Base-by-base conservation (phyloP, 2,888 invertebrate species). In the Cerastis leucographa region DNA sequence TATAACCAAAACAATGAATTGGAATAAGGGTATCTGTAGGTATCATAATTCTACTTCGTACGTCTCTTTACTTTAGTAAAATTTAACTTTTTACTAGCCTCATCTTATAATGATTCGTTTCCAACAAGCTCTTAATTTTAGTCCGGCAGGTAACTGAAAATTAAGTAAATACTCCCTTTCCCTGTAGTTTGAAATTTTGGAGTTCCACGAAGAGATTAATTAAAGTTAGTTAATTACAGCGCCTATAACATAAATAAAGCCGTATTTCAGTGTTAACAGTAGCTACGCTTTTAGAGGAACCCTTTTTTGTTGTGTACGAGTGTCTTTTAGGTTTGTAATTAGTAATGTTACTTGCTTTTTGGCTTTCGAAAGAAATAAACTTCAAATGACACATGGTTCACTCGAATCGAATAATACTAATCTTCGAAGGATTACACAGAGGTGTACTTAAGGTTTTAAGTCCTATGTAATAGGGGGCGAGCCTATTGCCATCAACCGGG, bases 141-240 rank as follows among this genome's bases (percentile, higher is more conserved):
- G 75, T 61, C 61, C 65, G 54, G 7, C 74, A 74, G 75, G 80
- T 87, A 78, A 68, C 73, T 71, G 73, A 49, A 71, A 78, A 68
- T 80, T 77, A 85, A 81, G 81, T 86, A 80, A 85, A 82, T 77
- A 85, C 51, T 80, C 75, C 71, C 59, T 54, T 71, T 46, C 49
- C n/a, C 29, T 59, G 67, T 84, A 84, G 82, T 80, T 86, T 79
- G 66, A 66, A 82, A 82, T 80, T 74, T 82, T 35, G 82, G 54
- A 70, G 65, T 81, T 72, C 69, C 42, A 62, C 22, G 67, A 70
- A 80, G 72, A 77, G 77, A 84, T 86, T 86, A 82, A 84, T 86
- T 84, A 77, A 78, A 80, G 81, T 84, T 81, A 66, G 75, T 85
- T 81, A 83, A 85, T 85, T 85, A 83, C 77, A 81, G 56, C 67